Base-by-base conservation (phyloP, 2,888 invertebrate species). In the Orthosia cruda region DNA sequence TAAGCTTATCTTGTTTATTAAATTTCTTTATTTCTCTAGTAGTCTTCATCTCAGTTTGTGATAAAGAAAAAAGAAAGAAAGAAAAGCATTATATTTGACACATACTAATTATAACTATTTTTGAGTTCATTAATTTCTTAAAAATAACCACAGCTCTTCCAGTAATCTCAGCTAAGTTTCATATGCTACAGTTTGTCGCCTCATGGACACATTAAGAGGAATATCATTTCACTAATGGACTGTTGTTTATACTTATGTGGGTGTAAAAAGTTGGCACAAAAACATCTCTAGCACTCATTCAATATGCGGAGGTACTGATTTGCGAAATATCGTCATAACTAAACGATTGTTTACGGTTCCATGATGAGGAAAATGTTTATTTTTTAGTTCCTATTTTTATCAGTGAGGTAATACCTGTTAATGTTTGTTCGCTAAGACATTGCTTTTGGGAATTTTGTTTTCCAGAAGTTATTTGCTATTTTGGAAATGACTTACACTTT, bases 221-320 rank as follows among this genome's bases (percentile, higher is more conserved):
- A 95, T 94, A 95, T 95, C 92, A 95, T 95, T 94, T 92, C 93
- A 89, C 94, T 95, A 95, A 95, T 95, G 95, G 94, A 93, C 90
- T 89, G 88, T 91, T 92, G 92, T 90, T 91, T 91, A 87, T 91
- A 87, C 85, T 88, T 89, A 84, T 84, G 89, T 90, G 81, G 75
- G 76, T 87, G 81, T 88, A 86, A 90, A 92, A 92, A 90, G 84
- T 83, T 81, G 69, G 79, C 81, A 84, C 85, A 89, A 90, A 85
- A 88, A 87, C 81, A 79, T 81, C 71, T 80, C 88, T 40, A 45
- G 85, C 78, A 89, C 82, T 86, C 78, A 88, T 91, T 92, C 88
- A 91, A 91, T 89, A 88, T 86, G 85, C 77, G 80, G 81, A 86
- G 67, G 87, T 89, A 91, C 89, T 90, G 89, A 91, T 88, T 86